Evolutionary conservation across 1,140 invertebrate species (phyloP).

Genomic region (Saccostrea glomerata): DNA sequence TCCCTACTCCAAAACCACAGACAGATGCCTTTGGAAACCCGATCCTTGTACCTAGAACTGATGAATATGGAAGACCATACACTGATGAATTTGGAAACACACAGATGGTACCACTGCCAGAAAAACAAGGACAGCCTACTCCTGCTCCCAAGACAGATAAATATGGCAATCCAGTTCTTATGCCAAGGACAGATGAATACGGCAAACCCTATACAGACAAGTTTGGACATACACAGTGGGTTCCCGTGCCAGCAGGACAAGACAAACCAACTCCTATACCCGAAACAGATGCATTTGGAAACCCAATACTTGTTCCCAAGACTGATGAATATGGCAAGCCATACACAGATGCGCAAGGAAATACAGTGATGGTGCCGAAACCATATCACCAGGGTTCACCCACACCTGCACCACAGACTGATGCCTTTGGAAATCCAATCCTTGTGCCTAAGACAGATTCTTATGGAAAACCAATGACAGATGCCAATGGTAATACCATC

Average conservation of each 20-base stretch:
- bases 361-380: neutral
- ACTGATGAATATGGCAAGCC: constrained; percentile 32
- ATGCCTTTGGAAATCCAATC: constrained; percentile 38
- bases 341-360: constrained; percentile 14
- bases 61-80: constrained; percentile 37
- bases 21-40: constrained; percentile 35
- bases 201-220: constrained; percentile 43
- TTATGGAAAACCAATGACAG: constrained; percentile 8
- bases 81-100: constrained; percentile 35
- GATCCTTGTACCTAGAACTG: constrained; percentile 30
- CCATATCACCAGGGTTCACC: constrained; percentile 2
- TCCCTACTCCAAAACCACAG: constrained; percentile 45
- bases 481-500: constrained; percentile 39
- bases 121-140: constrained; percentile 9
- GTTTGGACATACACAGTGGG: constrained; percentile 63
- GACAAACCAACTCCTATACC: constrained; percentile 35
- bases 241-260: constrained; percentile 12
- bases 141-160: constrained; percentile 24
- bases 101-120: constrained; percentile 6
- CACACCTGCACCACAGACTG: constrained; percentile 44
- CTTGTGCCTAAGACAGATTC: neutral
- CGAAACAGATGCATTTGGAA: constrained; percentile 21
- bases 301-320: constrained; percentile 32
- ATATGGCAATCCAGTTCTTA: constrained; percentile 43
- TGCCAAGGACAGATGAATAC: constrained; percentile 41